Conservation (phyloP, 2,888 invertebrate genomes). For the Euplagia quadripunctaria region DNA sequence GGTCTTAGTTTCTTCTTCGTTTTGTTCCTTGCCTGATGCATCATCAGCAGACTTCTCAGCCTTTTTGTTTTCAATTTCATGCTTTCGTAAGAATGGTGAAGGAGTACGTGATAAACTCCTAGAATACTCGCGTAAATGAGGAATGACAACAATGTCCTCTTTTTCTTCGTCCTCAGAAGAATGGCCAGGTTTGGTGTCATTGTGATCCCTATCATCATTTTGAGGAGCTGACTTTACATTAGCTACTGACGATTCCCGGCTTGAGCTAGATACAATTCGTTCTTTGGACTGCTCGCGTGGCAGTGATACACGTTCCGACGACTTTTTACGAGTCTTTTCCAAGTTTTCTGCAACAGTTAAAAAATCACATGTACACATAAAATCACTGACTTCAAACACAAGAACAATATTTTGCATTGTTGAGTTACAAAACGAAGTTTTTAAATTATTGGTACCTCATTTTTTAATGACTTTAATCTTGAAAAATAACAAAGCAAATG, state of each 20-base stretch:
- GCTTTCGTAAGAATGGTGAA: slow-evolving; percentile 93
- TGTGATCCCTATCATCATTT: slow-evolving; percentile 56
- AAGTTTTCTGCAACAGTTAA: slow-evolving; percentile 67
- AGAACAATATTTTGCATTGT: background rate
- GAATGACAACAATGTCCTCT: slow-evolving; percentile 76
- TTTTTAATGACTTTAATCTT: no score
- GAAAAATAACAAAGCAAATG: no score
- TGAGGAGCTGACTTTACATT: slow-evolving; percentile 72
- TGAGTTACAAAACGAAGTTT: background rate
- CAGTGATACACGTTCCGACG: slow-evolving; percentile 72
- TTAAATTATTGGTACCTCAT: background rate
- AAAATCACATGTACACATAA: background rate
- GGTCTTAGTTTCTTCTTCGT: slow-evolving; percentile 72
- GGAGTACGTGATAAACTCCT: slow-evolving; percentile 94
- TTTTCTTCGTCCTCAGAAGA: slow-evolving; percentile 81
- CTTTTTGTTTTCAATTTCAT: slow-evolving; percentile 87
- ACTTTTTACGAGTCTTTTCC: slow-evolving; percentile 74
- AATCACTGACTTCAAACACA: background rate
- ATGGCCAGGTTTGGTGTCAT: slow-evolving; percentile 66
- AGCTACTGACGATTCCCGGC: slow-evolving; percentile 80
- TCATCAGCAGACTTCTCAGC: slow-evolving; percentile 79
- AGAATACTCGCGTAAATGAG: slow-evolving; percentile 87
- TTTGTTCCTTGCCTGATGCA: slow-evolving; percentile 81
- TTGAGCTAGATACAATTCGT: slow-evolving; percentile 81
- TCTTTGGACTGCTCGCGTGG: slow-evolving; percentile 72